phyloP scores from a whole-genome alignment of 2,113 vertebrate species.

The Heterotilapia buettikoferi region DNA sequence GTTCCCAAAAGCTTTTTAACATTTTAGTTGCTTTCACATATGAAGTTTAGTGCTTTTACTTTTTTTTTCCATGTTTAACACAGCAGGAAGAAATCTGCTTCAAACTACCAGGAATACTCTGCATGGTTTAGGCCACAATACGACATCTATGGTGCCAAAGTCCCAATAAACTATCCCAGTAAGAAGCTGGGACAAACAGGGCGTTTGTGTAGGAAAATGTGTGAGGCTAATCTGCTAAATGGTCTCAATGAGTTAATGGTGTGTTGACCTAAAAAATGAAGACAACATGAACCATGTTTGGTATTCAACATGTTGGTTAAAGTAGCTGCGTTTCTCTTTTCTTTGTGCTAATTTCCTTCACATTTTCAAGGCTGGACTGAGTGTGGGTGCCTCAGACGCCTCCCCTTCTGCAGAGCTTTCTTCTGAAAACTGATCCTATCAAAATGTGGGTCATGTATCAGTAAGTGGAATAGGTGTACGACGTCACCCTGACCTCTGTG shows the following conservation, averaged over 20 bases:
- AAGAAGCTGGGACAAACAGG: not conserved
- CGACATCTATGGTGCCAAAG: not conserved
- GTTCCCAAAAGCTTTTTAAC: not conserved
- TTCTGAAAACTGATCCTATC: not conserved
- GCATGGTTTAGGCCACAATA: not conserved
- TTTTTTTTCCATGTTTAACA: accelerated
- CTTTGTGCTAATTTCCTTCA: not conserved
- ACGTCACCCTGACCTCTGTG: not conserved
- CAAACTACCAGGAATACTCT: not conserved
- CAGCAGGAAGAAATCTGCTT: not conserved
- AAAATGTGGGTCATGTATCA: not conserved
- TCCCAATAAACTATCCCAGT: not conserved
- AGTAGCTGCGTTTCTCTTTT: not conserved
- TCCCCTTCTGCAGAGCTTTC: not conserved
- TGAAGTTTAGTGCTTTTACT: not conserved
- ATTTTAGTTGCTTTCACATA: not conserved
- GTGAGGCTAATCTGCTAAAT: not conserved
- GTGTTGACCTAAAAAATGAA: accelerated
- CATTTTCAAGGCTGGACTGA: not conserved
- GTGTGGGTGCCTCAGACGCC: accelerated
- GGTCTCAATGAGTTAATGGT: not conserved
- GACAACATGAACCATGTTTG: not conserved
- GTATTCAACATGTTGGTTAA: not conserved
- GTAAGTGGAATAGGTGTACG: accelerated
- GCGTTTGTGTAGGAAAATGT: not conserved